Evolutionary conservation across 2,888 invertebrate species (phyloP).

Genomic region (Kryphioiulus occultus): DNA sequence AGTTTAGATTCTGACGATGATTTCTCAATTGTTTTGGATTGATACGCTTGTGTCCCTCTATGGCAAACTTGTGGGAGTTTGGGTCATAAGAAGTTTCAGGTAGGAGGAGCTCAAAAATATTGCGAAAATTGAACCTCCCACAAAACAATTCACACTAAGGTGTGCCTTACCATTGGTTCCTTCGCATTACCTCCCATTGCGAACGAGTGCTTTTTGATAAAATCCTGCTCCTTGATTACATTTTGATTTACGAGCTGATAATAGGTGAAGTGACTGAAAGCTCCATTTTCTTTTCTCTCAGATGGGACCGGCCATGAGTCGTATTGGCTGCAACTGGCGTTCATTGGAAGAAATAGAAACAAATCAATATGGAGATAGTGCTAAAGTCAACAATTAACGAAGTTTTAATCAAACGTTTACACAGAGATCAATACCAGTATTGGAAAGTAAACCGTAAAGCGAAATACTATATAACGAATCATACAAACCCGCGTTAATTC

Average conservation of each 20-base stretch:
- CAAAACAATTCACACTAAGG: background rate
- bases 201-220: background rate
- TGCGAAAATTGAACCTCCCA: background rate
- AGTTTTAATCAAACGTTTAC: background rate
- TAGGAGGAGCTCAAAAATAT: background rate
- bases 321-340: background rate
- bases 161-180: slow-evolving; percentile 7
- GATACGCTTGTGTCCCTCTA: background rate
- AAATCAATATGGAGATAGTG: background rate
- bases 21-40: background rate
- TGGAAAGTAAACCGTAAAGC: no score
- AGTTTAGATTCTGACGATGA: background rate
- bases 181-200: background rate
- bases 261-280: slow-evolving; percentile 15
- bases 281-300: slow-evolving; percentile 12
- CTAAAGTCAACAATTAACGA: background rate
- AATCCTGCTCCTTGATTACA: background rate
- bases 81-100: background rate
- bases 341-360: background rate
- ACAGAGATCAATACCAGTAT: background rate
- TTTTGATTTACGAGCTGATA: slow-evolving; percentile 32
- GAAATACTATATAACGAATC: no score
- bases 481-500: no score
- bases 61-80: slow-evolving; percentile 10
- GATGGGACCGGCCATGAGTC: background rate